Evolutionary conservation across 23 tunicate species (phyloP).

Genomic region (Trididemnum nubilum): DNA sequence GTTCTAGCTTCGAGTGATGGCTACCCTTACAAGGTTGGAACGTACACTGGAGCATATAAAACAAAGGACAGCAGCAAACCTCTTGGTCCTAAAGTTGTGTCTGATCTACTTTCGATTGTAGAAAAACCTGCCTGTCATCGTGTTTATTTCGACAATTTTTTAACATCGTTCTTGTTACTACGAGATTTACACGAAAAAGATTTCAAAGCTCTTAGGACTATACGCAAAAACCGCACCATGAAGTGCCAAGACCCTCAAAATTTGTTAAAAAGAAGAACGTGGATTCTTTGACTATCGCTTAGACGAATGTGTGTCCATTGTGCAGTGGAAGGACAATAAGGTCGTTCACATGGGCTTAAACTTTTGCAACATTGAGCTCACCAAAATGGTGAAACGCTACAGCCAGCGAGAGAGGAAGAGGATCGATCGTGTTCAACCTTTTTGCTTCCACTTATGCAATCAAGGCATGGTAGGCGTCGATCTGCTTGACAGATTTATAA

Average conservation of each 20-base stretch:
- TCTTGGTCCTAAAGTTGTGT: constrained; percentile 10
- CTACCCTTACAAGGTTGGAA: constrained; percentile 15
- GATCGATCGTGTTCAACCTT: constrained; percentile 13
- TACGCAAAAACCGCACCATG: constrained; percentile 12
- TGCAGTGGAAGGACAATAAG: constrained; percentile 26
- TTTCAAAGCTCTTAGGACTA: constrained; percentile 22
- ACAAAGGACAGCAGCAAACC: constrained; percentile 30
- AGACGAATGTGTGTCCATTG: constrained; percentile 14
- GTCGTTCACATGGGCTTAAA: constrained; percentile 17
- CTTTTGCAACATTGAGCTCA: constrained; percentile 4
- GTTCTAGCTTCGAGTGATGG: constrained; percentile 14
- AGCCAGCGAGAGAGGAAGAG: constrained; percentile 17
- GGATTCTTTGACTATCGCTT: constrained; percentile 19
- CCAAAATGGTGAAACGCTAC: constrained; percentile 28
- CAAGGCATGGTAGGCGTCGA: constrained; percentile 33
- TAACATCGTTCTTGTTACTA: neutral
- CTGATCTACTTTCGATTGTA: constrained; percentile 20
- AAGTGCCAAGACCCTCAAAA: constrained; percentile 19
- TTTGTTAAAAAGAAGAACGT: constrained; percentile 15
- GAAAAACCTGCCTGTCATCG: constrained; percentile 9
- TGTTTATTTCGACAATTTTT: neutral
- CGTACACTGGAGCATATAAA: constrained; percentile 11
- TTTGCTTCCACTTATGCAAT: constrained; percentile 12
- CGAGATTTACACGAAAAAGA: constrained; percentile 19
- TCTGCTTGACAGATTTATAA: constrained; percentile 27